Base-by-base conservation (phyloP, 1,140 invertebrate genomes). In the Yoshiicerus persimilis region DNA sequence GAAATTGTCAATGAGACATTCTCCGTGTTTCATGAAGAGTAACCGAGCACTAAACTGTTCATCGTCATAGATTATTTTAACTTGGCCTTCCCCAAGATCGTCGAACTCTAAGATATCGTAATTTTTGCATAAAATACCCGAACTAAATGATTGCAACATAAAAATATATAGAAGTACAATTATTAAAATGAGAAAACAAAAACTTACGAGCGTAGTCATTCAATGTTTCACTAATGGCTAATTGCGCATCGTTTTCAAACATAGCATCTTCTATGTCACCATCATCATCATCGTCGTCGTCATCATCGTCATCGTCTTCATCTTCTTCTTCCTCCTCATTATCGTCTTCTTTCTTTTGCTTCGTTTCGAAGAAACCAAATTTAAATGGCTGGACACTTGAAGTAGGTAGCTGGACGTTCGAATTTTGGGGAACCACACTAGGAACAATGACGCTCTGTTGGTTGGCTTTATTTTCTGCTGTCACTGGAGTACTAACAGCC, bases 281-380 rank as follows among this genome's bases (percentile, higher is more conserved):
- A 38, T 90, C 88, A 23, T 90, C 47, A 1, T 87, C 86, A 84
- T 88, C 89, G 1, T 77, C 84, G 13, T 87, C 86, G 47, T 90
- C 83, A 38, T 87, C 16, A 6, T 86, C 86, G 2, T 89, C 87
- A n/a, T 86, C 66, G 20, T 88, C 38, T 20, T 86, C 20, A 30
- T 47, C 85, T 4, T 64, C 10, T 9, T 86, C 56, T 11, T 86
- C 84, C 10, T 47, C 30, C 11, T 64, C 20, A 23, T 10, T 4
- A 25, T 30, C 25, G 4, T 30, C 25, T 0, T 11, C 66, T 11
- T 13, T 13, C 23, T 70, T 27, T 16, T 27, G 66, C 9, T 4
- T 70, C 0, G 66, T 56, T 6, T 56, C 47, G 5, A 56, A 30
- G 27, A 70, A 25, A 9, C 64, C 64, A 25, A 70, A 70, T 11